Conservation (phyloP, 2,888 invertebrate genomes). For the Amphipoea oculea region DNA sequence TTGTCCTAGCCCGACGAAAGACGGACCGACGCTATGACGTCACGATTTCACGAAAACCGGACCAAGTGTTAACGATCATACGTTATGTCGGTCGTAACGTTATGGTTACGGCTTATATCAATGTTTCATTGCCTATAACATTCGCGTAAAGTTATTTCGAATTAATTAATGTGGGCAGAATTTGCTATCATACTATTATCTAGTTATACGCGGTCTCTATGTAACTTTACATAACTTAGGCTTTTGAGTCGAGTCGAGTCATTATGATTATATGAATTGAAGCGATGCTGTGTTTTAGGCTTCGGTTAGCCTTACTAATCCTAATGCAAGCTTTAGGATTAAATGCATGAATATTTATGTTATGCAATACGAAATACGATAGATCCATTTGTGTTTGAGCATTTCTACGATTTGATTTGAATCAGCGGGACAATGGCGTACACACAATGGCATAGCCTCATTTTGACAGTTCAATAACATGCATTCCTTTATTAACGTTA, state of each 20-base stretch:
- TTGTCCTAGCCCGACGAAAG: conserved; percentile 57
- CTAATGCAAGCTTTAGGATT: conserved; percentile 6
- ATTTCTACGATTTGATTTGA: not conserved
- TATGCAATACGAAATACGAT: conserved; percentile 1
- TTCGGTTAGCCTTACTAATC: conserved; percentile 3
- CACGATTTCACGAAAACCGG: conserved; percentile 26
- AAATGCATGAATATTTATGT: not conserved
- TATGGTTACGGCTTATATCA: conserved; percentile 53
- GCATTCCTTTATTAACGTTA: not conserved
- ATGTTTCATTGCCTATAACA: conserved; percentile 61
- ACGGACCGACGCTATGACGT: conserved; percentile 12
- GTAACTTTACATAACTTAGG: conserved; percentile 26
- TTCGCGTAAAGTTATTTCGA: conserved; percentile 60
- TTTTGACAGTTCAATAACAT: not conserved
- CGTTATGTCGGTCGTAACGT: conserved; percentile 54
- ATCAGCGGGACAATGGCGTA: not conserved
- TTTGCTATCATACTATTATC: not conserved
- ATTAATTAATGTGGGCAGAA: conserved; percentile 53
- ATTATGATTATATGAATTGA: conserved; percentile 23
- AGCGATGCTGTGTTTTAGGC: conserved; percentile 19
- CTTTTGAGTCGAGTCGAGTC: conserved; percentile 5
- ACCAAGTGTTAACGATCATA: conserved; percentile 61
- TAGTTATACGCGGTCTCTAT: conserved; percentile 22
- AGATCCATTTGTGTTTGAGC: not conserved
- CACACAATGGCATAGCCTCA: not conserved